These are phyloP conservation scores for Clavelina lepadiformis DNA, from an alignment of 23 tunicate species.

Conservation along the genomic window DNA sequence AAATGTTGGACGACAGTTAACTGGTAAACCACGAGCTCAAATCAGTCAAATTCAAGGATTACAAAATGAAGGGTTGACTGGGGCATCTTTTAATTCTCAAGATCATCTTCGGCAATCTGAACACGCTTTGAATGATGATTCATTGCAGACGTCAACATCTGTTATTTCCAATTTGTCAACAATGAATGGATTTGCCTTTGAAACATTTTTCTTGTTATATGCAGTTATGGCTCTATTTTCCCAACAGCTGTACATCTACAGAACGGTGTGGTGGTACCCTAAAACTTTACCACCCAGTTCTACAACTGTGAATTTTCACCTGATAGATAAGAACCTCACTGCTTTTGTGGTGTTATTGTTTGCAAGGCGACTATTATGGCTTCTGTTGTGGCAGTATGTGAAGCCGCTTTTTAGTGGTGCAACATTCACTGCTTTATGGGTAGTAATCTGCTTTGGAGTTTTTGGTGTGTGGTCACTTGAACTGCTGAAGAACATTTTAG, in stretches of 20 bases:
- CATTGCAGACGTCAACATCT: too few species aligned
- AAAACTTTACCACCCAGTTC: slow-evolving; percentile 73
- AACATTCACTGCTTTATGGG: slow-evolving; percentile 27
- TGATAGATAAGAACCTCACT: slow-evolving; percentile 54
- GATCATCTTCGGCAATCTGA: too few species aligned
- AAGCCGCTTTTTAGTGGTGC: slow-evolving; percentile 25
- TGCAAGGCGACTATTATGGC: slow-evolving; percentile 52
- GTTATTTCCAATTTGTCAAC: too few species aligned
- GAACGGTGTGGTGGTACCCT: slow-evolving; percentile 96
- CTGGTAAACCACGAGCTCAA: slow-evolving; percentile 3
- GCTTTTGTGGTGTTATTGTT: slow-evolving; percentile 37
- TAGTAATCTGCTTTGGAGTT: slow-evolving; percentile 12
- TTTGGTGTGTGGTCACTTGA: slow-evolving; percentile 31
- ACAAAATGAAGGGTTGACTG: too few species aligned
- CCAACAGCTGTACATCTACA: slow-evolving; percentile 51
- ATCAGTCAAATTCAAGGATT: too few species aligned
- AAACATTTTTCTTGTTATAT: slow-evolving; percentile 53
- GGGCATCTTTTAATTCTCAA: too few species aligned
- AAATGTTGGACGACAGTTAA: background rate
- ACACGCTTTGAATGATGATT: too few species aligned
- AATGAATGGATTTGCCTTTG: slow-evolving; percentile 53
- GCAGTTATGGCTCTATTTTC: slow-evolving; percentile 52
- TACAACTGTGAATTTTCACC: slow-evolving; percentile 76
- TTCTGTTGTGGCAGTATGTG: slow-evolving; percentile 53
- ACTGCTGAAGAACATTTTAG: slow-evolving; percentile 5